Conservation (phyloP, 2,797 vertebrate species). For the Phalanger gymnotis region DNA sequence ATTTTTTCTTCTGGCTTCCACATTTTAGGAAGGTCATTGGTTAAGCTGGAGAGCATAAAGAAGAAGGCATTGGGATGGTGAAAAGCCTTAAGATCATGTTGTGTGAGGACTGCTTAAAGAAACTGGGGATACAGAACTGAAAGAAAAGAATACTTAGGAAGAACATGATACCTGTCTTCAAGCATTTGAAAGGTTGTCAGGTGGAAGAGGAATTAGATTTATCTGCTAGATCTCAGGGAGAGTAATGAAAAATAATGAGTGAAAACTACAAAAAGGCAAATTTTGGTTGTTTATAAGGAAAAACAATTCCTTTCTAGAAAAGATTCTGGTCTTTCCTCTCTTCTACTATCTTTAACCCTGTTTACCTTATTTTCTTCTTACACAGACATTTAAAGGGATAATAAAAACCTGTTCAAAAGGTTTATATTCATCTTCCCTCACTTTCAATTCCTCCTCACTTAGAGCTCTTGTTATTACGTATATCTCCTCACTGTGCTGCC, state of each 20-base stretch:
- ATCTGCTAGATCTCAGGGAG: neutral
- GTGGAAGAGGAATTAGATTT: neutral
- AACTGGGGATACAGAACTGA: neutral
- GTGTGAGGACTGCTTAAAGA: neutral
- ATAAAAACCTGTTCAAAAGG: slow-evolving; percentile 34
- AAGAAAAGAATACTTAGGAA: neutral
- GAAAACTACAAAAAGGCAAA: neutral
- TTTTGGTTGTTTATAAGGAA: neutral
- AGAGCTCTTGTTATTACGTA: slow-evolving; percentile 46
- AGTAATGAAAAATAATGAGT: neutral
- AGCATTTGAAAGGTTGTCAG: neutral
- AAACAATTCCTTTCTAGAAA: neutral
- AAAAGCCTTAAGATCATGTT: neutral
- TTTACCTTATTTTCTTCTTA: slow-evolving; percentile 39
- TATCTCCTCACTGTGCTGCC: neutral
- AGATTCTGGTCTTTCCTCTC: slow-evolving; percentile 15
- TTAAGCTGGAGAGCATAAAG: neutral
- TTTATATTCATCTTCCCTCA: slow-evolving; percentile 48
- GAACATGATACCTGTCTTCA: neutral
- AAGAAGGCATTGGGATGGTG: neutral
- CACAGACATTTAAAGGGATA: slow-evolving; percentile 37
- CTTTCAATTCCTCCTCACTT: slow-evolving; percentile 49
- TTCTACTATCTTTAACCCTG: slow-evolving; percentile 27
- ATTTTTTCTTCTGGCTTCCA: neutral
- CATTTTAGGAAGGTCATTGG: neutral